Percentiles rank a stretch among this genome's conserved stretches.
Conservation (phyloP, 2,113 vertebrate genomes). For the Atrichornis clamosus region DNA sequence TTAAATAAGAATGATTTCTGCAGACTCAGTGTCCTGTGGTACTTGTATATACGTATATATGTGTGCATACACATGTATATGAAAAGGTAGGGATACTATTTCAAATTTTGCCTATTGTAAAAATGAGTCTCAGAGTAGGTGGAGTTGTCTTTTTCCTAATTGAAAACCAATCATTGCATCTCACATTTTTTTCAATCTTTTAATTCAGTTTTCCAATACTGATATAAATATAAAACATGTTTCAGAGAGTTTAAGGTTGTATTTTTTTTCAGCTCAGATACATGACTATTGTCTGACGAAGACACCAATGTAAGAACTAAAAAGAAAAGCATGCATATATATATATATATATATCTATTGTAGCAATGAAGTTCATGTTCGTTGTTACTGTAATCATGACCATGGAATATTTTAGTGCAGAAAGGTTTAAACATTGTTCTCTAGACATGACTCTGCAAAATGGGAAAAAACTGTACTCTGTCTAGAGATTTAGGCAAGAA, state of each 20-base stretch:
- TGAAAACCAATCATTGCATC: not conserved
- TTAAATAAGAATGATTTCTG: not conserved
- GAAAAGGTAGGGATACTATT: not conserved
- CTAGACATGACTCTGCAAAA: not conserved
- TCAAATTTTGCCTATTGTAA: not conserved
- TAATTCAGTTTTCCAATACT: not conserved
- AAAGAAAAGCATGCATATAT: not conserved
- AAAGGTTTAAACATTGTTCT: not conserved
- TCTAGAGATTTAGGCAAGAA: not conserved
- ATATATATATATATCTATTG: too few relatives aligned
- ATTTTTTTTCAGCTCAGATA: not conserved
- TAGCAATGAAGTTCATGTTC: not conserved
- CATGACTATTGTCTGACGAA: not conserved
- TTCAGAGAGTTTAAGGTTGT: not conserved
- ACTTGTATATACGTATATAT: not conserved
- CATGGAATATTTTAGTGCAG: not conserved
- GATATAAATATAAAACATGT: not conserved
- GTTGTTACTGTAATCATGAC: not conserved
- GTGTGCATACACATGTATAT: rapidly evolving
- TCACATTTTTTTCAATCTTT: not conserved
- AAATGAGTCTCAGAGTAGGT: not conserved
- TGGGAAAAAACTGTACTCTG: not conserved
- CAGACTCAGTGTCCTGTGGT: not conserved
- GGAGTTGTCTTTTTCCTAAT: not conserved
- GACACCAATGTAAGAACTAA: not conserved